These are phyloP conservation scores for Alsophila aescularia DNA, from an alignment of 2,888 invertebrate species.

Conservation along the genomic window DNA sequence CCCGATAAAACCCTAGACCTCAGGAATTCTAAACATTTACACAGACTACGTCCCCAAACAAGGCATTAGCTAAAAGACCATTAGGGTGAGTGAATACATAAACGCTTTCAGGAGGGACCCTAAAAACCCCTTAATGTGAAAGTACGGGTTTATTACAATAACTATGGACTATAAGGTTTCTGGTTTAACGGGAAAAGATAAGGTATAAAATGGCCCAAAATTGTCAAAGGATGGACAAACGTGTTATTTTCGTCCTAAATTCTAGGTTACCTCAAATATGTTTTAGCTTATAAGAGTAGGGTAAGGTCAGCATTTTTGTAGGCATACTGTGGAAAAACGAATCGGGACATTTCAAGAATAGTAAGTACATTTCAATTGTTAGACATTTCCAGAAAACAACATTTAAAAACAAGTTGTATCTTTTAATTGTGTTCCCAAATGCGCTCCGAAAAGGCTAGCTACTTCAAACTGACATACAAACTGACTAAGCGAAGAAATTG, in stretches of 20 bases:
- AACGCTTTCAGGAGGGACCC: slow-evolving; percentile 11
- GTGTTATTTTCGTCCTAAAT: background rate
- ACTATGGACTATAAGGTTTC: slow-evolving; percentile 3
- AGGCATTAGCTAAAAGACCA: slow-evolving; percentile 1
- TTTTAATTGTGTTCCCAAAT: no score
- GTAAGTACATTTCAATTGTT: no score
- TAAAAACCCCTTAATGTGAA: slow-evolving; percentile 10
- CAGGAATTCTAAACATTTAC: slow-evolving; percentile 12
- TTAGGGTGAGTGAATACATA: slow-evolving; percentile 20
- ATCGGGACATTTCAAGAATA: no score
- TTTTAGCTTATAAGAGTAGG: background rate
- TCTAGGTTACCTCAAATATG: background rate
- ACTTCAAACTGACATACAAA: no score
- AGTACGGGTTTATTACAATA: slow-evolving; percentile 10
- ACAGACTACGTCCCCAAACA: slow-evolving; percentile 1
- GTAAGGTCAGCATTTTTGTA: no score
- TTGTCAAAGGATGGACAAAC: background rate
- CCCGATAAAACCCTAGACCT: background rate
- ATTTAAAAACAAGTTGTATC: no score
- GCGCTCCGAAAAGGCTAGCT: no score
- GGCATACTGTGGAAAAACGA: no score
- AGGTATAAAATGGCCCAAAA: background rate
- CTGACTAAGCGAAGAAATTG: no score
- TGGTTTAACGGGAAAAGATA: slow-evolving; percentile 11
- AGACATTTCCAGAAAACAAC: no score